Conservation (phyloP, 1,140 invertebrate genomes). For the Bombus superbus region DNA sequence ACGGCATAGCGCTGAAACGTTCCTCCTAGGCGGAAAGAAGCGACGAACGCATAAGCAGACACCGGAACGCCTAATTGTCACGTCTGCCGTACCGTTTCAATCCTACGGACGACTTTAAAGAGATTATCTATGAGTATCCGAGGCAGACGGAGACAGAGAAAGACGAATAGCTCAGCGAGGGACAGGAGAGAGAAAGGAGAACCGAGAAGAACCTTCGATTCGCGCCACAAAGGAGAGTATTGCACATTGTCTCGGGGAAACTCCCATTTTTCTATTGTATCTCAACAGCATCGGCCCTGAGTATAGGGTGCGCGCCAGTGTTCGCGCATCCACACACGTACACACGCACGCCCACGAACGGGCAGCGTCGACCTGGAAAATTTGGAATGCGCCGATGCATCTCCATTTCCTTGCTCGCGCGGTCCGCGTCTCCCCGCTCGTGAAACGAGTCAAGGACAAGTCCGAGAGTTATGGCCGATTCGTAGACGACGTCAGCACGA, state of each 20-base stretch:
- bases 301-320: not conserved
- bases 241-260: constrained; percentile 55
- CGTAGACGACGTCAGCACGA: not conserved
- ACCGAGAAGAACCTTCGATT: constrained; percentile 28
- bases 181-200: not conserved
- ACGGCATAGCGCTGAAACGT: not conserved
- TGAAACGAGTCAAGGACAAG: constrained; percentile 27
- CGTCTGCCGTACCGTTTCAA: constrained; percentile 44
- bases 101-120: constrained; percentile 47
- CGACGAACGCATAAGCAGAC: constrained; percentile 33
- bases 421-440: not conserved
- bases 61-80: constrained; percentile 61
- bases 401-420: constrained; percentile 2
- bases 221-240: constrained; percentile 37
- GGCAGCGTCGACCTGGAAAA: constrained; percentile 26
- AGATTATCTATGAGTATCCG: constrained; percentile 19
- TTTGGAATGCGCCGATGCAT: constrained; percentile 24
- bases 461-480: constrained; percentile 13
- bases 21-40: not conserved
- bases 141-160: not conserved
- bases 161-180: too few relatives aligned
- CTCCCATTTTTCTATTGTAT: constrained; percentile 48
- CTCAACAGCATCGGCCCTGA: constrained; percentile 33
- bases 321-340: too few relatives aligned
- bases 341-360: too few relatives aligned